phyloP scores from a whole-genome alignment of 2,113 vertebrate genomes.

The Pantherophis guttatus region DNA sequence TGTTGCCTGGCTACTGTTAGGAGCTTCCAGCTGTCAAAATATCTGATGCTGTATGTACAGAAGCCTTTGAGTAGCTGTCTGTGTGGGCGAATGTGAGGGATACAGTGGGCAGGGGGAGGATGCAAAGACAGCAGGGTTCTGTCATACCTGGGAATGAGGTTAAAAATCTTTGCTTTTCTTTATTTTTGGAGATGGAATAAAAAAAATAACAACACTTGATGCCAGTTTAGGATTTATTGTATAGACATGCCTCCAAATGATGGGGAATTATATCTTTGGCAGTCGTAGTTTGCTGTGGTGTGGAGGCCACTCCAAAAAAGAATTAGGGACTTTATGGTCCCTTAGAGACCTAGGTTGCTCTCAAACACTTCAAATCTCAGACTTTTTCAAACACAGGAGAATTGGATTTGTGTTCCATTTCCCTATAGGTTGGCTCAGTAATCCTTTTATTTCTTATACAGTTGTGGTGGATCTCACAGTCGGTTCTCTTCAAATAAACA shows the following conservation, averaged over 20 bases:
- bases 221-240: background rate
- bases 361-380: background rate
- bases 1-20: background rate
- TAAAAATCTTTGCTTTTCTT: background rate
- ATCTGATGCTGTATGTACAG: background rate
- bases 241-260: background rate
- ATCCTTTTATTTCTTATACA: background rate
- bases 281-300: background rate
- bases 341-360: background rate
- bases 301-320: background rate
- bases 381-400: background rate
- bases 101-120: background rate
- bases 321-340: background rate
- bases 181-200: background rate
- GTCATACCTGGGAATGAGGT: background rate
- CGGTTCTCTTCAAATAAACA: background rate
- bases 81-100: background rate
- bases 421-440: background rate
- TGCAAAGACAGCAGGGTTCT: background rate
- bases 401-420: background rate
- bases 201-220: background rate
- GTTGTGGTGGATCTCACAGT: background rate
- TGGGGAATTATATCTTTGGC: background rate
- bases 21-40: background rate
- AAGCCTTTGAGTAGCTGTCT: background rate